Percentiles rank a stretch among this genome's conserved stretches.
Conservation (phyloP, 2,113 vertebrate species). For the Phoxinus phoxinus region DNA sequence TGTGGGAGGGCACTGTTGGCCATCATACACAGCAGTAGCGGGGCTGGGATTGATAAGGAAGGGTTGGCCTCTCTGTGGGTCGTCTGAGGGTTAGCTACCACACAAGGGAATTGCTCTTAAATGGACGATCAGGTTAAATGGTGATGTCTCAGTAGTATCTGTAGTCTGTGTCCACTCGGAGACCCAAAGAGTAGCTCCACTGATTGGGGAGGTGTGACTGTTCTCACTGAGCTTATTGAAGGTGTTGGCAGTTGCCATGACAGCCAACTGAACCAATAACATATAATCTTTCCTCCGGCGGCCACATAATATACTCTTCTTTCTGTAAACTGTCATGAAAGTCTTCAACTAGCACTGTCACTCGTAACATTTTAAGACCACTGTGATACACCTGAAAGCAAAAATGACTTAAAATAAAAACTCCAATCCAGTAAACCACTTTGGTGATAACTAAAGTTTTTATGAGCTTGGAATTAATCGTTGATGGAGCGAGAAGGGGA, state of each 20-base stretch:
- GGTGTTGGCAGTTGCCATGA: conserved; percentile 45
- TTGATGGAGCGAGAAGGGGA: not conserved
- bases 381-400: not conserved
- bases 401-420: not conserved
- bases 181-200: not conserved
- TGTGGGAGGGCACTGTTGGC: conserved; percentile 49
- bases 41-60: conserved; percentile 25
- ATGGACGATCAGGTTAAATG: conserved; percentile 17
- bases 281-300: not conserved
- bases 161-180: not conserved
- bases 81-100: not conserved
- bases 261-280: conserved; percentile 25
- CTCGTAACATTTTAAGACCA: not conserved
- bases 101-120: conserved; percentile 1
- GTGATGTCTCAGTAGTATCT: not conserved
- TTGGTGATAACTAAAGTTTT: not conserved
- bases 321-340: not conserved
- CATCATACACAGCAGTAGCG: not conserved
- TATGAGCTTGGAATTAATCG: not conserved
- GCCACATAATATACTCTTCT: not conserved
- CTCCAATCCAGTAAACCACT: not conserved
- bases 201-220: conserved; percentile 30
- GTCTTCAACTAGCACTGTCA: not conserved
- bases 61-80: not conserved
- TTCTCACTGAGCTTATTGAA: conserved; percentile 17